Conservation (phyloP, 1,140 invertebrate species). For the Spodoptera litura region DNA sequence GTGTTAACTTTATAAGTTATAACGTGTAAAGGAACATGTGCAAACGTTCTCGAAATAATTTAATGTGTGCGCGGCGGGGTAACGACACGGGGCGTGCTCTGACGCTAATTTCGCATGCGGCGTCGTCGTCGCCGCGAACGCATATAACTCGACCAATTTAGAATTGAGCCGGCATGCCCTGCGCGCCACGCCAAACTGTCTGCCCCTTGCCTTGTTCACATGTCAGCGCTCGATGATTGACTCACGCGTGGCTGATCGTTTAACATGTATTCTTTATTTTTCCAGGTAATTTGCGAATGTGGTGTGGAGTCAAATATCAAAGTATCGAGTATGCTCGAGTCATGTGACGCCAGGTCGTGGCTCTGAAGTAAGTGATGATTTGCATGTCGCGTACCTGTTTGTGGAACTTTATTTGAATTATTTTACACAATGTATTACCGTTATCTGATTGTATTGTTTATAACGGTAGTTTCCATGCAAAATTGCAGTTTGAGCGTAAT, state of each 20-base stretch:
- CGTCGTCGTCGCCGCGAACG: constrained; percentile 38
- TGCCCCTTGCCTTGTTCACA: constrained; percentile 26
- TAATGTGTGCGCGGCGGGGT: constrained; percentile 53
- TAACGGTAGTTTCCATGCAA: constrained; percentile 19
- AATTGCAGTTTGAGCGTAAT: not conserved
- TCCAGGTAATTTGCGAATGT: constrained; percentile 46
- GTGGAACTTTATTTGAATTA: constrained; percentile 16
- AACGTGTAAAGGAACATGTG: constrained; percentile 58
- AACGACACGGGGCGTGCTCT: constrained; percentile 53
- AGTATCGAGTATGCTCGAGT: not conserved
- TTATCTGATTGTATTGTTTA: constrained; percentile 17
- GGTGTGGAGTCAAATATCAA: not conserved
- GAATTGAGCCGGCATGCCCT: constrained; percentile 49
- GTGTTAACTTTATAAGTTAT: constrained; percentile 46
- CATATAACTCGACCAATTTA: constrained; percentile 56
- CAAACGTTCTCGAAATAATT: constrained; percentile 65
- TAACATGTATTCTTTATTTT: constrained; percentile 32
- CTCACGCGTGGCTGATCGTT: not conserved
- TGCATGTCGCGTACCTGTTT: constrained; percentile 4
- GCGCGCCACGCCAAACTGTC: constrained; percentile 56
- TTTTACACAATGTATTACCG: not conserved
- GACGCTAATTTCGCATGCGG: constrained; percentile 60
- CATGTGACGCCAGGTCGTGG: not conserved
- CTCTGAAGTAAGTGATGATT: constrained; percentile 25
- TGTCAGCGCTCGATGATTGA: constrained; percentile 22